phyloP scores from a whole-genome alignment of 2,113 vertebrate species.

The Dinomys branickii region DNA sequence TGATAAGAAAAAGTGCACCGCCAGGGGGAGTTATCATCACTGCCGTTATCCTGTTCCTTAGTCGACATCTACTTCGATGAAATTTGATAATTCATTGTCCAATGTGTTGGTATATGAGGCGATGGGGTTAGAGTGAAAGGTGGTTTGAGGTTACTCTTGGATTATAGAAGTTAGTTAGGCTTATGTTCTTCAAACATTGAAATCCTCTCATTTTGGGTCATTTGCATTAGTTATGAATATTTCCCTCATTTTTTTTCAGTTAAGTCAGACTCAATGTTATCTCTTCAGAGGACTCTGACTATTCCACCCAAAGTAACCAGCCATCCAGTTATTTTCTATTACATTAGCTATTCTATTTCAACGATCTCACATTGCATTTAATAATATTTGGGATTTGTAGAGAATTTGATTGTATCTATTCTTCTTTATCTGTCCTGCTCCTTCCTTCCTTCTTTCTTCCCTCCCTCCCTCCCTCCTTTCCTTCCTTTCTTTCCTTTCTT shows the following conservation, averaged over 20 bases:
- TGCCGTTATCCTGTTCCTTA: neutral
- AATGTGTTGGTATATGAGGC: neutral
- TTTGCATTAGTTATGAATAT: neutral
- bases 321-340: neutral
- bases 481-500: rapidly evolving
- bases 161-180: conserved; percentile 14
- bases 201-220: neutral
- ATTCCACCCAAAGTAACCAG: neutral
- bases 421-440: neutral
- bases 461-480: rapidly evolving
- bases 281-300: neutral
- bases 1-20: neutral
- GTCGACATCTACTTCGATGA: conserved; percentile 15
- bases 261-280: neutral
- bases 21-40: neutral
- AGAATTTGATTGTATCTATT: neutral
- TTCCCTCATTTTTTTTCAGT: neutral
- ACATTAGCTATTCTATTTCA: neutral
- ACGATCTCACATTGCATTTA: neutral
- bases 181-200: neutral
- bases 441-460: neutral
- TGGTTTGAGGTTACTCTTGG: neutral
- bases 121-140: neutral
- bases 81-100: neutral
- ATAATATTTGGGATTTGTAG: conserved; percentile 30